Evolutionary conservation across 2,888 invertebrate genomes (phyloP).

Genomic region (Mythimna albipuncta): DNA sequence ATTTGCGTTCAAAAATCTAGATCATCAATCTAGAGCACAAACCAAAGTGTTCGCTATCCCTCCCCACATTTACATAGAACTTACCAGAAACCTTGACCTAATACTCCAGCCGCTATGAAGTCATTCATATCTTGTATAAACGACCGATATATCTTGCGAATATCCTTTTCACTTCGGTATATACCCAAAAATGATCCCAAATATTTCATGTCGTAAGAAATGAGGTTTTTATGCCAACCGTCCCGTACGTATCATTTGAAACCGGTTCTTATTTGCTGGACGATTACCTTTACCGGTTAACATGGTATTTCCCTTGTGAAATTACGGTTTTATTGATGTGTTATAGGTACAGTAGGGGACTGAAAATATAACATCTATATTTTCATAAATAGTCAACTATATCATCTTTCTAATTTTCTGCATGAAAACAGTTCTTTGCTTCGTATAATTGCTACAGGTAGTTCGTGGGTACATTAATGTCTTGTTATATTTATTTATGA

Average conservation of each 20-base stretch:
- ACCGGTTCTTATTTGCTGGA: conserved; percentile 13
- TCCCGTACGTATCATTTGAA: conserved; percentile 28
- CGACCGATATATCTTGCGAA: conserved; percentile 36
- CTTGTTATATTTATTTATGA: no score
- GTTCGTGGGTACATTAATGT: background rate
- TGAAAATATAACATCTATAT: background rate
- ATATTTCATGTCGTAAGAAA: conserved; percentile 38
- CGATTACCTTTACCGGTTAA: conserved; percentile 16
- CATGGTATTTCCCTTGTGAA: conserved; percentile 18
- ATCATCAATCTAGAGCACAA: background rate
- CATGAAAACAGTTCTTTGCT: background rate
- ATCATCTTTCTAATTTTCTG: background rate
- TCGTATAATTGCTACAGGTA: background rate
- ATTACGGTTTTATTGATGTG: conserved; percentile 11
- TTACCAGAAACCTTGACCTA: conserved; percentile 25
- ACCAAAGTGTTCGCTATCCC: background rate
- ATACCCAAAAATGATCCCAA: conserved; percentile 21
- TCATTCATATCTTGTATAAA: conserved; percentile 35
- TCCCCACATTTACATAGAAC: conserved; percentile 12
- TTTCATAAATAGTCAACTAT: background rate
- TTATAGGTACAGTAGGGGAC: no score
- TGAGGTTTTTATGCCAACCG: conserved; percentile 28
- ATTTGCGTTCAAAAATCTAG: background rate
- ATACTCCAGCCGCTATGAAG: conserved; percentile 12
- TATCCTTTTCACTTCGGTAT: conserved; percentile 34